These are phyloP conservation scores for Columbina picui DNA, from an alignment of 2,113 vertebrate species.

Conservation along the genomic window DNA sequence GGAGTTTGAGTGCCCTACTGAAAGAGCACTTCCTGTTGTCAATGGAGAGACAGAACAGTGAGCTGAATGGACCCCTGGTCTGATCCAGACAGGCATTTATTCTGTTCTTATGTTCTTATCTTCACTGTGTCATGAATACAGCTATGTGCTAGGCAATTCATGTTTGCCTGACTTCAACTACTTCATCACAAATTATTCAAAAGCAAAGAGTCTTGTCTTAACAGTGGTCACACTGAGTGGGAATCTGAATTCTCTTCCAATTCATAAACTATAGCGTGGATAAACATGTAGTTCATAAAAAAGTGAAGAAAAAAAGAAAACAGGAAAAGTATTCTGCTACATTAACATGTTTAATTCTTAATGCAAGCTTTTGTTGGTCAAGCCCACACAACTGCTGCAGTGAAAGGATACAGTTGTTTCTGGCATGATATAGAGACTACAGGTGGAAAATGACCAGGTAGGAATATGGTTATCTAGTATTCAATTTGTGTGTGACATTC, in stretches of 20 bases:
- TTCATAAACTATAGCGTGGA: background rate
- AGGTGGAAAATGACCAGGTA: constrained; percentile 49
- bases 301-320: background rate
- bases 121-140: background rate
- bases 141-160: background rate
- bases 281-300: background rate
- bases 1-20: background rate
- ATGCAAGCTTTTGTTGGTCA: constrained; percentile 3
- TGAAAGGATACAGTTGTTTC: background rate
- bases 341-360: constrained; percentile 24
- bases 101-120: background rate
- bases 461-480: constrained; percentile 41
- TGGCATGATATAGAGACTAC: background rate
- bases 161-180: background rate
- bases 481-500: constrained; percentile 58
- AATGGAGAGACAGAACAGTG: background rate
- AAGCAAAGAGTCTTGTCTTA: background rate
- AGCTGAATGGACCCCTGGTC: background rate
- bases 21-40: background rate
- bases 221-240: background rate
- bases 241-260: constrained; percentile 22
- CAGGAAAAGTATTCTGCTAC: background rate
- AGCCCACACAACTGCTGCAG: background rate
- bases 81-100: background rate
- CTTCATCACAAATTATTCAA: background rate